Conservation (phyloP, 2,888 invertebrate species). For the Spialia ferax region DNA sequence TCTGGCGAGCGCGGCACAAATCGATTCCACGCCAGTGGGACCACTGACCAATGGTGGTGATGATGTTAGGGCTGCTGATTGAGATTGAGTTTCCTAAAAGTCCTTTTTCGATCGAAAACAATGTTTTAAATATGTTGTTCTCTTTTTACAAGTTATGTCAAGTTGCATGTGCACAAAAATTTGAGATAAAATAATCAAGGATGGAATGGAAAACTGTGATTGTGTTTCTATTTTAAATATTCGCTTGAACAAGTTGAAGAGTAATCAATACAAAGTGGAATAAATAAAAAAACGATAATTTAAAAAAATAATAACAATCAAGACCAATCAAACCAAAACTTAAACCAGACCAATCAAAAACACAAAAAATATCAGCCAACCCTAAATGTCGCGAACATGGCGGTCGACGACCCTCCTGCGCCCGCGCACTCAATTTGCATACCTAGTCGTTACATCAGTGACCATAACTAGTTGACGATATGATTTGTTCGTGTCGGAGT, state of each 20-base stretch:
- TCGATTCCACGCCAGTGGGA: slow-evolving; percentile 77
- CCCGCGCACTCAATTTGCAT: slow-evolving; percentile 77
- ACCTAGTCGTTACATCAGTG: slow-evolving; percentile 77
- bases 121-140: too few relatives aligned
- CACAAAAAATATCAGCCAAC: background rate
- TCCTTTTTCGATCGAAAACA: too few relatives aligned
- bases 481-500: slow-evolving; percentile 58
- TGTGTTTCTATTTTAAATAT: too few relatives aligned
- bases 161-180: too few relatives aligned
- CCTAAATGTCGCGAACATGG: slow-evolving; percentile 61
- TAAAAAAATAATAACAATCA: too few relatives aligned
- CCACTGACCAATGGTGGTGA: slow-evolving; percentile 48
- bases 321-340: too few relatives aligned
- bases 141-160: too few relatives aligned
- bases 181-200: too few relatives aligned
- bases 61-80: slow-evolving; percentile 17
- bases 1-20: slow-evolving; percentile 77
- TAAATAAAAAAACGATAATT: too few relatives aligned
- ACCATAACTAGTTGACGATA: slow-evolving; percentile 67
- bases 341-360: background rate
- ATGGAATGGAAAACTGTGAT: too few relatives aligned
- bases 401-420: slow-evolving; percentile 71
- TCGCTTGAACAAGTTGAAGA: background rate
- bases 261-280: too few relatives aligned
- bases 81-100: background rate